Conservation (phyloP, 2,797 vertebrate species). For the Pseudomugil gertrudae region DNA sequence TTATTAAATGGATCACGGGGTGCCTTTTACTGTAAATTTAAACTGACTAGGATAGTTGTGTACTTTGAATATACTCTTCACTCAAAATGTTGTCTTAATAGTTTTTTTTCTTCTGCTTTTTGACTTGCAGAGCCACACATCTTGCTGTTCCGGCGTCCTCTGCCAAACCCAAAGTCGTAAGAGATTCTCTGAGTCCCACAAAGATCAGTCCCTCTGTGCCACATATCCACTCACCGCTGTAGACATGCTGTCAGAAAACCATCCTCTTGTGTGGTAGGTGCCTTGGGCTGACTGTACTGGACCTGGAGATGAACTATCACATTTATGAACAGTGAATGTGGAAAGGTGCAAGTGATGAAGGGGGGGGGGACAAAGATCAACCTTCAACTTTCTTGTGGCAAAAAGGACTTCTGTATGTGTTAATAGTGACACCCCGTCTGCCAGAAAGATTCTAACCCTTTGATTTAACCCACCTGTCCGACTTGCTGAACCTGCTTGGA, state of each 20-base stretch:
- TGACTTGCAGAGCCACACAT: constrained; percentile 85
- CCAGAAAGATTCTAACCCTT: constrained; percentile 45
- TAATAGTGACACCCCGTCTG: constrained; percentile 25
- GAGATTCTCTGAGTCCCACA: constrained; percentile 42
- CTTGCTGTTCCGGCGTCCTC: constrained; percentile 82
- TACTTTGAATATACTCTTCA: neutral
- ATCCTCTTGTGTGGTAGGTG: constrained; percentile 30
- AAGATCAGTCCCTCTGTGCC: constrained; percentile 44
- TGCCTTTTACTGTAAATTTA: neutral
- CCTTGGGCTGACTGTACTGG: constrained; percentile 53
- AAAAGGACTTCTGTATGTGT: constrained; percentile 52
- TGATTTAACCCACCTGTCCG: constrained; percentile 36
- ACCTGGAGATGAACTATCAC: constrained; percentile 57
- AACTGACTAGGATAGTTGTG: too few species aligned
- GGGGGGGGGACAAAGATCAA: constrained; percentile 10
- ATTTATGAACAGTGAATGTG: constrained; percentile 62
- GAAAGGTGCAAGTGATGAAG: constrained; percentile 41
- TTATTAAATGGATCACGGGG: neutral
- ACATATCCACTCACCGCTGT: constrained; percentile 34
- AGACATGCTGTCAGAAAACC: constrained; percentile 18
- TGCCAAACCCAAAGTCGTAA: constrained; percentile 65
- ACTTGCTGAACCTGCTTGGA: constrained; percentile 58
- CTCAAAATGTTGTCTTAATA: neutral
- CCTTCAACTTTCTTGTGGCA: constrained; percentile 27
- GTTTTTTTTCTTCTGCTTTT: neutral